phyloP scores from a whole-genome alignment of 2,113 vertebrate genomes.

The Hippolais icterina region DNA sequence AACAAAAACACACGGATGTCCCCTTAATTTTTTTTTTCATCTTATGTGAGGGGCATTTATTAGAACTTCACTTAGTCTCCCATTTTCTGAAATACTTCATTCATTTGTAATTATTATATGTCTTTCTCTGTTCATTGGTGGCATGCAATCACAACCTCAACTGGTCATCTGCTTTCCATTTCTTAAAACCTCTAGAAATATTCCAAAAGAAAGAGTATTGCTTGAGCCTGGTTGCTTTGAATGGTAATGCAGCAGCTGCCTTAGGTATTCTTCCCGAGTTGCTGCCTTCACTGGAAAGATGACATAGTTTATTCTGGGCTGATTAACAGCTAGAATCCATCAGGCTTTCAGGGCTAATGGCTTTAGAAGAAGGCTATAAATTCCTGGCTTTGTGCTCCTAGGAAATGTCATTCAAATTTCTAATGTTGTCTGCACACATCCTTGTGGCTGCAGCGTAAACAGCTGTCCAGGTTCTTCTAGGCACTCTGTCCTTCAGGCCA shows the following conservation, averaged over 20 bases:
- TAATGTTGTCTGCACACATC: not conserved
- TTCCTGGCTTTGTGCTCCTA: not conserved
- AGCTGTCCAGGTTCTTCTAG: not conserved
- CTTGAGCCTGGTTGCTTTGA: not conserved
- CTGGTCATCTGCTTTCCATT: not conserved
- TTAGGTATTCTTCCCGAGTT: not conserved
- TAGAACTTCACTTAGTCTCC: not conserved
- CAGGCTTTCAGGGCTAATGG: not conserved
- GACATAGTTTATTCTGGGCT: not conserved
- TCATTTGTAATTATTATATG: not conserved
- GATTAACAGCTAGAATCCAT: not conserved
- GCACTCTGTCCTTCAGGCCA: not conserved
- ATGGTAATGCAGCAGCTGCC: accelerated
- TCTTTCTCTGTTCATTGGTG: not conserved
- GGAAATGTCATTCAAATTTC: not conserved
- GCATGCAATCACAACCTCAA: not conserved
- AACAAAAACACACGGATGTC: not conserved
- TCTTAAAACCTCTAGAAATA: not conserved
- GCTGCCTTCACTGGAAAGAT: not conserved
- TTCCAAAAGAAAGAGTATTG: not conserved
- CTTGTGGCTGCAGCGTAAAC: not conserved
- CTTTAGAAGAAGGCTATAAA: not conserved
- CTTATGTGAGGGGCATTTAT: not conserved
- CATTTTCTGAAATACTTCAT: not conserved
- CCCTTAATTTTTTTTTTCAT: not conserved